Conservation (phyloP, 2,113 vertebrate genomes). For the Myotis lucifugus region DNA sequence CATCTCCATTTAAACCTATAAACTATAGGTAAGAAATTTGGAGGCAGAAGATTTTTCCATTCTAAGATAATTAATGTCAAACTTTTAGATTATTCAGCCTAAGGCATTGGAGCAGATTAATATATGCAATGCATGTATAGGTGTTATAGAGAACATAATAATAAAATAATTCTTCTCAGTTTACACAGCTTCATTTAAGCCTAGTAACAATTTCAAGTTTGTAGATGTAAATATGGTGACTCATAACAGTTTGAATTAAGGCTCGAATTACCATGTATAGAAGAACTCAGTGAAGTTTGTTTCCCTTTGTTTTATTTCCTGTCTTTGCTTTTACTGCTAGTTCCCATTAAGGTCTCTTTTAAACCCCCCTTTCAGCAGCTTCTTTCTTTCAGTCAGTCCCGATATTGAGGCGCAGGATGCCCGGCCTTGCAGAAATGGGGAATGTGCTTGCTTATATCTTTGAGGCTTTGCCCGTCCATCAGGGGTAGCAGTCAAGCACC, state of each 20-base stretch:
- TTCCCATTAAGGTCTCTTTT: not conserved
- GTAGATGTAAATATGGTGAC: not conserved
- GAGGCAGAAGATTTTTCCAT: not conserved
- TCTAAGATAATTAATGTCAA: not conserved
- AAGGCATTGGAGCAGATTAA: not conserved
- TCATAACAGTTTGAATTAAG: slow-evolving; percentile 24
- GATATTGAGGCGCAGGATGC: fast-evolving
- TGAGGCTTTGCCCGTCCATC: not conserved
- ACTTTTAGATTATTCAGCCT: not conserved
- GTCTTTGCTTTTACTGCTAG: not conserved
- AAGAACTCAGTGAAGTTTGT: not conserved
- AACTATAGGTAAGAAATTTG: not conserved
- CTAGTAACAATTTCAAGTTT: slow-evolving; percentile 12
- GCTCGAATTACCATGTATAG: not conserved
- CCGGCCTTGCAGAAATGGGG: not conserved
- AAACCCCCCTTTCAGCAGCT: not conserved
- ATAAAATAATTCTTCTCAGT: not conserved
- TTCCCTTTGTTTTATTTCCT: not conserved
- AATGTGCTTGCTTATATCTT: not conserved
- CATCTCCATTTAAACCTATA: not conserved
- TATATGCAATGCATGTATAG: not conserved
- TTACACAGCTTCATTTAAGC: slow-evolving; percentile 34
- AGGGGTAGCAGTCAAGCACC: not conserved
- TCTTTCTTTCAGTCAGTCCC: not conserved
- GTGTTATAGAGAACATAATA: not conserved